Percentiles rank a stretch among this genome's conserved stretches.
phyloP scores from a whole-genome alignment of 2,797 vertebrate species.

The Clarias platycephalus region DNA sequence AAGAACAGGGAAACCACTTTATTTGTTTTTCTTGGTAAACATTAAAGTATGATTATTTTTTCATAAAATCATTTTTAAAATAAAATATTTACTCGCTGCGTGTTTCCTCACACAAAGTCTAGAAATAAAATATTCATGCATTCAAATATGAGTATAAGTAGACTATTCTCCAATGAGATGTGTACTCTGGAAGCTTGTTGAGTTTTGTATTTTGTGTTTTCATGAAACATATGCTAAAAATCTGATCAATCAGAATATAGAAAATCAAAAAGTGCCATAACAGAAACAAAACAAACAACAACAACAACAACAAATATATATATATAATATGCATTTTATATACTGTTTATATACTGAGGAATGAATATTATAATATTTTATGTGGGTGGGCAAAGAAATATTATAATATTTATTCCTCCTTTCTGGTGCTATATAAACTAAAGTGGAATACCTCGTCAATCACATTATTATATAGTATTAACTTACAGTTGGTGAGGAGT shows the following conservation, averaged over 20 bases:
- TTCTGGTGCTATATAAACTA: not conserved
- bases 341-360: not conserved
- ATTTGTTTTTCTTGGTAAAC: not conserved
- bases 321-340: too few species aligned
- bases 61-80: not conserved
- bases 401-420: too few species aligned
- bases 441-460: not conserved
- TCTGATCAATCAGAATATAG: not conserved
- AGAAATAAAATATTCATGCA: not conserved
- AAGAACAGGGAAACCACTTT: not conserved
- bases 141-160: not conserved
- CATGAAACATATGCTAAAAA: not conserved
- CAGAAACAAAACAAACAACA: not conserved
- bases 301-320: too few species aligned
- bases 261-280: too few species aligned
- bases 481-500: not conserved
- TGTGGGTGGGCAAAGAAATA: too few species aligned
- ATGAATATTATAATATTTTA: not conserved
- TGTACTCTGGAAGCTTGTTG: not conserved
- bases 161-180: not conserved
- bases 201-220: conserved; percentile 5
- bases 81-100: not conserved
- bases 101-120: not conserved
- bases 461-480: not conserved
- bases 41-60: not conserved